These are phyloP conservation scores for Catalaphyllia jardinei DNA, from an alignment of 64 coral and sea anemone genomes.

Conservation along the genomic window DNA sequence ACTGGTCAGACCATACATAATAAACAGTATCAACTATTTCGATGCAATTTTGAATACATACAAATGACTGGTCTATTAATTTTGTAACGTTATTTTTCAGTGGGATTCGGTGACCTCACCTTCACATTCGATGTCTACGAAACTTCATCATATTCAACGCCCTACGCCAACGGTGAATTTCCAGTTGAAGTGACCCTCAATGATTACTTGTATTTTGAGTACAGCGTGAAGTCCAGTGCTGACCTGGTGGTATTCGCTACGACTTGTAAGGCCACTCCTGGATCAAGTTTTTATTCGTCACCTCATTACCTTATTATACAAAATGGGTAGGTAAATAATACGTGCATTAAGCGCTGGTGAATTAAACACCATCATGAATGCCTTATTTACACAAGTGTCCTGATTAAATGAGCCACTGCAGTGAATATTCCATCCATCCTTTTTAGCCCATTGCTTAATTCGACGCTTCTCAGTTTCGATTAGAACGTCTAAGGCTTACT, in stretches of 20 bases:
- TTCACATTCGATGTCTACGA: conserved; percentile 6
- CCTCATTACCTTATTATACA: neutral
- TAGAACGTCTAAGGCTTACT: too few relatives aligned
- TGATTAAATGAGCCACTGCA: neutral
- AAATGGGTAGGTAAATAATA: conserved; percentile 1
- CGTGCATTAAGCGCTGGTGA: too few relatives aligned
- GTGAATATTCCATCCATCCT: neutral
- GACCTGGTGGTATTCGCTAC: conserved; percentile 10
- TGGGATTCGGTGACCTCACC: conserved; percentile 3
- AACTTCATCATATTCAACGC: neutral
- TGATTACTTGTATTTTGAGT: neutral
- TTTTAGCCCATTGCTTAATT: neutral
- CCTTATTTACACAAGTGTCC: too few relatives aligned
- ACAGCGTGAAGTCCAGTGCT: conserved; percentile 4
- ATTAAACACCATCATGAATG: too few relatives aligned
- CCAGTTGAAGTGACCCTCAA: neutral
- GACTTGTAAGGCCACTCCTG: conserved; percentile 15
- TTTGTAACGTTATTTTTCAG: neutral
- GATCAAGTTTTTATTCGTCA: neutral
- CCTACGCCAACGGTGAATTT: neutral
- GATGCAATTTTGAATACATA: neutral
- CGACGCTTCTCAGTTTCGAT: too few relatives aligned
- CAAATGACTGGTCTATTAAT: neutral
- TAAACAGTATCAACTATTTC: too few relatives aligned
- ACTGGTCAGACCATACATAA: too few relatives aligned